Percentiles rank a stretch among this genome's conserved stretches.
phyloP scores from a whole-genome alignment of 2,113 vertebrate species.

The Cottus gobio region DNA sequence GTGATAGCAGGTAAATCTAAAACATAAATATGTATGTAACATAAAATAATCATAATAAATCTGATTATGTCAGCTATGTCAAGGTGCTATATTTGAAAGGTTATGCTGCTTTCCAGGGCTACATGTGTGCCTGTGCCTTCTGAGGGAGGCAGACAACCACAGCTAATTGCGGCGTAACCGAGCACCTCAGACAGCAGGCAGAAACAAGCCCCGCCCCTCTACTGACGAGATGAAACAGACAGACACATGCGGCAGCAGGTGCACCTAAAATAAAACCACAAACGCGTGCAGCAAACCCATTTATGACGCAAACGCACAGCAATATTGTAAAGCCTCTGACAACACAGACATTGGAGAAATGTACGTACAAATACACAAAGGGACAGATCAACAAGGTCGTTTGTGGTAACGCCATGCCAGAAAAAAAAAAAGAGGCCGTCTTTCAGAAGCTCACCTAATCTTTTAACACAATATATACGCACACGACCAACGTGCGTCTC shows the following conservation, averaged over 20 bases:
- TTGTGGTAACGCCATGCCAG: constrained; percentile 57
- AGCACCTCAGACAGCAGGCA: constrained; percentile 45
- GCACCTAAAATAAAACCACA: constrained; percentile 38
- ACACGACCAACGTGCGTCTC: constrained; percentile 53
- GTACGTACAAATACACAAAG: constrained; percentile 54
- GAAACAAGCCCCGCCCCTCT: constrained; percentile 40
- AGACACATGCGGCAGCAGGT: constrained; percentile 12
- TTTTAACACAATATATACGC: constrained; percentile 65
- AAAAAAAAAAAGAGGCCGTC: constrained; percentile 41
- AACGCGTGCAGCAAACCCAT: not conserved
- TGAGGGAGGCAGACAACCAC: constrained; percentile 38
- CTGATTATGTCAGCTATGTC: not conserved
- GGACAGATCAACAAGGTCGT: constrained; percentile 57
- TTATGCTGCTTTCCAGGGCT: constrained; percentile 8
- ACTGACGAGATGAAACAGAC: constrained; percentile 14
- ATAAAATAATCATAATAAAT: not conserved
- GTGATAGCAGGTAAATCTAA: not conserved
- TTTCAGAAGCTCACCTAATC: constrained; percentile 60
- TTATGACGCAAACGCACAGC: constrained; percentile 3
- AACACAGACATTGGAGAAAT: constrained; percentile 25
- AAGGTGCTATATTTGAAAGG: constrained; percentile 3
- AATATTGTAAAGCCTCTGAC: not conserved
- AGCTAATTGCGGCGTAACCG: constrained; percentile 62
- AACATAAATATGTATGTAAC: not conserved
- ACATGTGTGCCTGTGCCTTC: constrained; percentile 15